Evolutionary conservation across 2,113 vertebrate species (phyloP).

Genomic region (Benitochromis conjunctus): DNA sequence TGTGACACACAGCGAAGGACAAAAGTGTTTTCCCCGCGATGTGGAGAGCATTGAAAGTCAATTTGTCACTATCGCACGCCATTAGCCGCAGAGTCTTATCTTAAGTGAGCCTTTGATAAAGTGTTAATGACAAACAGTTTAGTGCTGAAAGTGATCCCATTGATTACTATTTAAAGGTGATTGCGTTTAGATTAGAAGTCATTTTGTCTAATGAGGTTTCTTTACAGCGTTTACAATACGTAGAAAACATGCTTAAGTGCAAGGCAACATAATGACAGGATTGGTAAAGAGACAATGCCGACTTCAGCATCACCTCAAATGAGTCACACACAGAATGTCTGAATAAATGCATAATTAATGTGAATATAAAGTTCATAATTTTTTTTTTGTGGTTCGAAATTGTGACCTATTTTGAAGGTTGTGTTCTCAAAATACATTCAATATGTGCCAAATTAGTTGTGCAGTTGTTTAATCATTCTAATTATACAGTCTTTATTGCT

Average conservation of each 20-base stretch:
- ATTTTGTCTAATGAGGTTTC: conserved; percentile 65
- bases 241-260: conserved; percentile 64
- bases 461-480: conserved; percentile 74
- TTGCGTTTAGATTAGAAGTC: conserved; percentile 65
- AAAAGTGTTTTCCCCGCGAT: conserved; percentile 20
- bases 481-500: conserved; percentile 75
- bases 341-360: conserved; percentile 67
- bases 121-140: conserved; percentile 67
- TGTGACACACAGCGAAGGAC: neutral
- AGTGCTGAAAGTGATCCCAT: conserved; percentile 59
- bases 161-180: conserved; percentile 72
- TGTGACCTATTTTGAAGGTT: conserved; percentile 71
- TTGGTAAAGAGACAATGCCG: conserved; percentile 60
- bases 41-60: conserved; percentile 52
- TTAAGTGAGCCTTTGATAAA: conserved; percentile 60
- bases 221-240: conserved; percentile 49
- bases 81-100: conserved; percentile 63
- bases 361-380: conserved; percentile 71
- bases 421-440: conserved; percentile 72
- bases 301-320: conserved; percentile 56
- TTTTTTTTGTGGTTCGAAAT: conserved; percentile 53
- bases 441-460: conserved; percentile 73
- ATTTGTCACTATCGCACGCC: conserved; percentile 61
- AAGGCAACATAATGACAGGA: conserved; percentile 60
- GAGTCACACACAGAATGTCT: conserved; percentile 47